Evolutionary conservation across 2,797 vertebrate species (phyloP).

Genomic region (Myoxocephalus aenaeus): DNA sequence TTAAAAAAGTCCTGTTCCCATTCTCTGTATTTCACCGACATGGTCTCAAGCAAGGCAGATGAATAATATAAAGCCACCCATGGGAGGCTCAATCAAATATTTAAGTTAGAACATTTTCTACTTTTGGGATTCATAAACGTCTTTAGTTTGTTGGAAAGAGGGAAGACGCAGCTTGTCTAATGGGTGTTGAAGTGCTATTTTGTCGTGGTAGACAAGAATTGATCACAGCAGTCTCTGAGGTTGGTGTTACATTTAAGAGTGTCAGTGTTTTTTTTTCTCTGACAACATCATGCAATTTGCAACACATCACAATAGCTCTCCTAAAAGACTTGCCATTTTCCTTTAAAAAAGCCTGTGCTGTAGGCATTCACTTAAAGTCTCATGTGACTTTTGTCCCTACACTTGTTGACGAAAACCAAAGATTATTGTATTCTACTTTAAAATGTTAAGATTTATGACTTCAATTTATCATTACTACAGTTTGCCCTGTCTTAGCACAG

Average conservation of each 20-base stretch:
- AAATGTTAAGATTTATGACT: slow-evolving; percentile 17
- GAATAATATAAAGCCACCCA: background rate
- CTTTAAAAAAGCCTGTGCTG: background rate
- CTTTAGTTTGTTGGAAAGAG: slow-evolving; percentile 2
- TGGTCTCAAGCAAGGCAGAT: slow-evolving; percentile 4
- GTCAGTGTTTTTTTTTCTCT: background rate
- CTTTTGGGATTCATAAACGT: background rate
- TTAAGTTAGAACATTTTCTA: background rate
- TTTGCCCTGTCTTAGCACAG: slow-evolving; percentile 44
- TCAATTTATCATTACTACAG: slow-evolving; percentile 34
- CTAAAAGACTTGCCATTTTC: background rate
- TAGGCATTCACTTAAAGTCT: background rate
- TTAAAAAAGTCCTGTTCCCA: slow-evolving; percentile 8
- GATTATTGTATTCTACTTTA: background rate
- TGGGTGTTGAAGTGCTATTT: slow-evolving; percentile 2
- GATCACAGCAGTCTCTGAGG: slow-evolving; percentile 4
- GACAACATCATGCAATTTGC: slow-evolving; percentile 4
- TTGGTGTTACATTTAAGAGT: slow-evolving; percentile 11
- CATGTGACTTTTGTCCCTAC: background rate
- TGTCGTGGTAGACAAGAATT: background rate
- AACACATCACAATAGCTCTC: background rate
- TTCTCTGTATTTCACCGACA: background rate
- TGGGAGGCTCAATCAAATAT: background rate
- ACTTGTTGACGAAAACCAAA: background rate
- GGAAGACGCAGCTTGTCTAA: background rate